Evolutionary conservation across 2,113 vertebrate genomes (phyloP), one percentile per base, ranked within the genome.

Genomic region (Galeopterus variegatus): DNA sequence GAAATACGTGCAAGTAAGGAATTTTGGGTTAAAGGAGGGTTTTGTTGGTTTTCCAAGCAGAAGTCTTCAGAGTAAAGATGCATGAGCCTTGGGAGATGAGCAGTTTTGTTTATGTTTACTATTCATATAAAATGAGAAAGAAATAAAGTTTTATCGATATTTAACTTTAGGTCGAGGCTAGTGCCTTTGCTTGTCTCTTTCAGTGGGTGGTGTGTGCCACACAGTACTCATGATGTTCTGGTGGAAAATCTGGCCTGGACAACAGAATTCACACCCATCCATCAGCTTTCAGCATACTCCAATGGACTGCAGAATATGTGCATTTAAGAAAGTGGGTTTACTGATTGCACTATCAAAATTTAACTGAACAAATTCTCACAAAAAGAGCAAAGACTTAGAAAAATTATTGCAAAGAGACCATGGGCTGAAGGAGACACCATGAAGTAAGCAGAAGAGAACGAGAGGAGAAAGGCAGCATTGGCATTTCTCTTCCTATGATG

Each of bases 181-280:
- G 6, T n/a, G 33, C 45, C 48, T 18, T 52, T 26, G 19, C 26
- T 36, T 65, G 86, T n/a, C 19, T 67, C 36, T 93, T n/a, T 36
- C 4, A 2, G 28, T 36, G 50, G 24, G 5, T 5, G 0, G 0
- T 11, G 23, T 45, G 58, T 45, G 24, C 28, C 13, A 3, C 8
- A 4, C 0, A 1, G 14, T 69, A 15, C 8, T 93, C 33, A 4
- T 28, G 2, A 52, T 17, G 33, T 60, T 56, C 23, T 1, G 1
- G 45, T 19, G 6, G 77, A 72, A 76, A 85, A n/a, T 9, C 19
- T 3, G 1, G 0, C 3, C 1, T 54, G 33, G 24, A 0, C 11
- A 36, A 10, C 14, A 28, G 1, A 81, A 14, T 24, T 23, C 62
- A 79, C 1, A 5, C 3, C 3, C 41, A 12, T 26, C 14, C 9